These are phyloP conservation scores for Tinea semifulvella DNA, from an alignment of 2,888 invertebrate genomes.

Conservation along the genomic window DNA sequence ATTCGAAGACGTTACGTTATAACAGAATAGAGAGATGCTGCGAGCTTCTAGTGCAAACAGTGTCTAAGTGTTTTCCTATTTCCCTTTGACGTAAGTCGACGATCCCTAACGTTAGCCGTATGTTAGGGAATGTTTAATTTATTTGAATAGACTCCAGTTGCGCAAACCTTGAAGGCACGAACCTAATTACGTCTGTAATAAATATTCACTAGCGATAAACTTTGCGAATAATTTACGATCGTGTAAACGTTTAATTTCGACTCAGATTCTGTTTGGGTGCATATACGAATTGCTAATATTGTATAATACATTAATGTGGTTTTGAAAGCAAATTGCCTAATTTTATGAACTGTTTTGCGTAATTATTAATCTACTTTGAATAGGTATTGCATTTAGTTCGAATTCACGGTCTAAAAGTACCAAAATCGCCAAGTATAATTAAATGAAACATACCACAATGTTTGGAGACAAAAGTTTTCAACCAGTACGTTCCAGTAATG, in stretches of 20 bases:
- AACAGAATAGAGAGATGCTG: neutral
- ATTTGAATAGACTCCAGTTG: constrained; percentile 39
- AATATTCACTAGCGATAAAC: constrained; percentile 58
- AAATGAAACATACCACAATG: no score
- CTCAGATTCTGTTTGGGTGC: constrained; percentile 26
- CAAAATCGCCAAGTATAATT: no score
- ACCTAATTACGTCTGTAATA: constrained; percentile 54
- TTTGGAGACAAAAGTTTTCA: no score
- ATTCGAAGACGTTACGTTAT: neutral
- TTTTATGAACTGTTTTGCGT: constrained; percentile 2
- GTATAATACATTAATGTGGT: constrained; percentile 4
- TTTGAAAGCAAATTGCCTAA: neutral
- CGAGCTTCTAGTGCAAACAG: constrained; percentile 5
- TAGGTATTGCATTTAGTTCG: no score
- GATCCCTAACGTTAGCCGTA: constrained; percentile 20
- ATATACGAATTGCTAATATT: neutral
- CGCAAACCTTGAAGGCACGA: constrained; percentile 43
- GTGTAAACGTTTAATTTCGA: constrained; percentile 50
- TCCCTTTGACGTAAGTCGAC: constrained; percentile 13
- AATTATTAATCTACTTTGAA: no score
- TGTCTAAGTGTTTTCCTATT: constrained; percentile 13
- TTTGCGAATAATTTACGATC: constrained; percentile 49
- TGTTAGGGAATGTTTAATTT: constrained; percentile 38
- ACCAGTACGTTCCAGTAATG: no score
- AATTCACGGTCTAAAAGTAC: no score